These are phyloP conservation scores for Stramonita haemastoma DNA, from an alignment of 2,888 invertebrate genomes.

Conservation along the genomic window DNA sequence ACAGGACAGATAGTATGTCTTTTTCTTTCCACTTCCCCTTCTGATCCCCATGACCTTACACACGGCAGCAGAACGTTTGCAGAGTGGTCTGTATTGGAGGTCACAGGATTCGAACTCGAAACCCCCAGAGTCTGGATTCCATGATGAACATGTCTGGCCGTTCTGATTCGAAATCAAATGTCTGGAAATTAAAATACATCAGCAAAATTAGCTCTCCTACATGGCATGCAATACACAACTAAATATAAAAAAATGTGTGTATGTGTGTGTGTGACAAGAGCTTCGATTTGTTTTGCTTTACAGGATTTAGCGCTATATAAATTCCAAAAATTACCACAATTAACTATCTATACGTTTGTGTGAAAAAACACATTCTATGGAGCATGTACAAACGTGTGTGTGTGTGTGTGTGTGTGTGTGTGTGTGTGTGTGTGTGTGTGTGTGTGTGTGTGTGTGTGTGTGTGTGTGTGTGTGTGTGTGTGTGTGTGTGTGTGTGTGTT, in stretches of 20 bases:
- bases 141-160: neutral
- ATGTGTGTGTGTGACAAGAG: neutral
- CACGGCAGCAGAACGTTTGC: slow-evolving; percentile 17
- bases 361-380: no score
- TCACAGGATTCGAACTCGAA: slow-evolving; percentile 51
- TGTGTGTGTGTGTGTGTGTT: no score
- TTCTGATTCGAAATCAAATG: neutral
- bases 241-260: neutral
- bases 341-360: neutral
- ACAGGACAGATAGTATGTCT: neutral
- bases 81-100: slow-evolving; percentile 47
- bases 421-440: no score
- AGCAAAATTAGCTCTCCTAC: neutral
- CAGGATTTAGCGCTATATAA: no score
- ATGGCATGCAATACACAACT: neutral
- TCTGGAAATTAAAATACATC: neutral
- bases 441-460: no score
- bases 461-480: no score
- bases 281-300: neutral
- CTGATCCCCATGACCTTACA: neutral
- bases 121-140: slow-evolving; percentile 50
- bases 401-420: no score
- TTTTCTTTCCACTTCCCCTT: no score
- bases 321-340: neutral
- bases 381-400: no score